These are phyloP conservation scores for Cyclura pinguis DNA, from an alignment of 2,797 vertebrate species.

Conservation along the genomic window DNA sequence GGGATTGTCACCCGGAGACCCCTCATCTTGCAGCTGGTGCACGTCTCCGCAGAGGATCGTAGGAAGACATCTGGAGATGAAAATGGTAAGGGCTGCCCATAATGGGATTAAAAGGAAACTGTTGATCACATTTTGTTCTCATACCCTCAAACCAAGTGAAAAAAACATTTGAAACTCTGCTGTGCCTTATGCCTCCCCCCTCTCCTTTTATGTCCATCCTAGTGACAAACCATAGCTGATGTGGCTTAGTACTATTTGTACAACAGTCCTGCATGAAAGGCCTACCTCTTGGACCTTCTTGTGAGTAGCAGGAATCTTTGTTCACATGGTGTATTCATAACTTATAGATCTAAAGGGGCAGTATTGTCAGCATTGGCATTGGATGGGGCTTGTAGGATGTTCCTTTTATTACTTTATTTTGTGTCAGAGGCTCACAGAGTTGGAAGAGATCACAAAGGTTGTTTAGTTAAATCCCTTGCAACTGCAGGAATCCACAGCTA, in stretches of 20 bases:
- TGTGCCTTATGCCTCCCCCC: neutral
- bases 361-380: too few relatives aligned
- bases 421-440: neutral
- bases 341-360: neutral
- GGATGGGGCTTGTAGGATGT: neutral
- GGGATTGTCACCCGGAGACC: slow-evolving; percentile 96
- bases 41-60: slow-evolving; percentile 91
- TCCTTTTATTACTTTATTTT: neutral
- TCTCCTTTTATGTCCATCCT: neutral
- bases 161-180: neutral
- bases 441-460: too few relatives aligned
- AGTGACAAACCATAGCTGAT: slow-evolving; percentile 8
- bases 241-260: slow-evolving; percentile 18
- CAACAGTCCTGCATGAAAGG: neutral
- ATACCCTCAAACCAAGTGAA: neutral
- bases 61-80: slow-evolving; percentile 91
- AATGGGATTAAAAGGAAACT: slow-evolving; percentile 11
- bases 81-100: slow-evolving; percentile 84
- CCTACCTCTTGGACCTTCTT: neutral
- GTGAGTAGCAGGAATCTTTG: too few relatives aligned
- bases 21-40: slow-evolving; percentile 96
- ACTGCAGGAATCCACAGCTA: too few relatives aligned
- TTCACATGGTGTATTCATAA: neutral
- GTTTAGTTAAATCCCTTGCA: too few relatives aligned
- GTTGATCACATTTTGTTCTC: slow-evolving; percentile 18